Percentiles rank a stretch among this genome's conserved stretches.
Evolutionary conservation across 2,113 vertebrate genomes (phyloP).

Genomic region (Marcusenius ussheri): DNA sequence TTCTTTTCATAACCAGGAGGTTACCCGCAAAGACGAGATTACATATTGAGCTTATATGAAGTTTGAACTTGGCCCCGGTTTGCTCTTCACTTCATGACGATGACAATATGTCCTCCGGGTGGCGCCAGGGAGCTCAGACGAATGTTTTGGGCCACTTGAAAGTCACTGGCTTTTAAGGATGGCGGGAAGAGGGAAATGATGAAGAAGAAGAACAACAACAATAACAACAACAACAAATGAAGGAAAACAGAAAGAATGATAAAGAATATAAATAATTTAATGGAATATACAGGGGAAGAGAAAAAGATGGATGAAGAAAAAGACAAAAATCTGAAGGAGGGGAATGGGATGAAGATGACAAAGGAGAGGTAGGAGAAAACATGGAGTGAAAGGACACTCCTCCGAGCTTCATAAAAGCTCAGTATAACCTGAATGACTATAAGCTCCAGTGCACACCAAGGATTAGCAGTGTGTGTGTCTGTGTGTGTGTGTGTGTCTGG

Average conservation of each 20-base stretch:
- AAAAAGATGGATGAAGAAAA: background rate
- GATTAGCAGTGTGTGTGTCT: background rate
- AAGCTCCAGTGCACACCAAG: background rate
- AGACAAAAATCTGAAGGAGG: background rate
- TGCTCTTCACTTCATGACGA: background rate
- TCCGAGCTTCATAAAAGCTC: background rate
- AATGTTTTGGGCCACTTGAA: background rate
- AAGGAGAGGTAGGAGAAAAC: background rate
- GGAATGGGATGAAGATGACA: background rate
- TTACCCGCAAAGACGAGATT: background rate
- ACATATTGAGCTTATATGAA: background rate
- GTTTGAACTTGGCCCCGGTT: background rate
- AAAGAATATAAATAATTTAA: background rate
- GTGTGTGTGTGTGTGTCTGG: slow-evolving; percentile 4
- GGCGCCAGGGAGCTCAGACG: background rate
- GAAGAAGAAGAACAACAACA: background rate
- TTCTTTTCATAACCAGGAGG: background rate
- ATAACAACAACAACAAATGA: background rate
- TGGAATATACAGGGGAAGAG: background rate
- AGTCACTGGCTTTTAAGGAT: background rate
- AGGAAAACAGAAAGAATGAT: background rate
- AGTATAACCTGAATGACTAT: background rate
- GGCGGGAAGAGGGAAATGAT: background rate
- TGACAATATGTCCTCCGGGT: background rate
- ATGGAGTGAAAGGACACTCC: background rate